Base-by-base conservation (phyloP, 2,113 vertebrate genomes). In the Sinocyclocheilus anshuiensis region DNA sequence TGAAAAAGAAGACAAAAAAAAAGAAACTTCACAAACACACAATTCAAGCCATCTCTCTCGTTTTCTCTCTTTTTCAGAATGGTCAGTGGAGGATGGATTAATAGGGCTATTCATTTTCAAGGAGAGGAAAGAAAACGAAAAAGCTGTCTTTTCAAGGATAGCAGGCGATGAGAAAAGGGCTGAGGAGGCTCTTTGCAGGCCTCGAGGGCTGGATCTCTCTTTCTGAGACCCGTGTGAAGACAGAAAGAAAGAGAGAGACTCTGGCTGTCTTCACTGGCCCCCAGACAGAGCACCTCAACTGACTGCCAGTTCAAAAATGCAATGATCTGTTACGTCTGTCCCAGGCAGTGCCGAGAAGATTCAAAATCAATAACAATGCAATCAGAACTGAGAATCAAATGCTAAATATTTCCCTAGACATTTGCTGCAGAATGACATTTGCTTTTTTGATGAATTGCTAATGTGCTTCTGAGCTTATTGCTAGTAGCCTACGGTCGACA, bases 351-450 rank as follows among this genome's bases (percentile, higher is more conserved):
- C 89, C 86, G 24, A 89, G 93, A 91, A 86, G 93, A 95, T 94
- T 92, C 90, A 90, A 92, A 95, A 96, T 97, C 96, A 93, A 97
- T 97, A 96, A 89, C 92, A 94, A 92, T 89, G 91, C 92, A 94
- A 96, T 96, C 94, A 95, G 93, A 92, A 94, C 93, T 93, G 92
- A 93, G 96, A 96, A 96, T 95, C 93, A 96, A 95, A 97, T 94
- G 94, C 94, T 93, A 93, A 95, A 93, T 94, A 75, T 94, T 94
- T 95, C 93, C 93, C 92, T 83, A 74, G 89, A 91, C 92, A 92
- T 95, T 93, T 93, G 81, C 13, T 89, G 86, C 88, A 87, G 94
- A 93, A 96, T 92, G 94, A 91, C 94, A 94, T 96, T 95, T 94
- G 91, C 90, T 93, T 89, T 95, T 71, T 93, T 95, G 94, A 93